Evolutionary conservation across 2,888 invertebrate species (phyloP).

Genomic region (Drosophila formosana): DNA sequence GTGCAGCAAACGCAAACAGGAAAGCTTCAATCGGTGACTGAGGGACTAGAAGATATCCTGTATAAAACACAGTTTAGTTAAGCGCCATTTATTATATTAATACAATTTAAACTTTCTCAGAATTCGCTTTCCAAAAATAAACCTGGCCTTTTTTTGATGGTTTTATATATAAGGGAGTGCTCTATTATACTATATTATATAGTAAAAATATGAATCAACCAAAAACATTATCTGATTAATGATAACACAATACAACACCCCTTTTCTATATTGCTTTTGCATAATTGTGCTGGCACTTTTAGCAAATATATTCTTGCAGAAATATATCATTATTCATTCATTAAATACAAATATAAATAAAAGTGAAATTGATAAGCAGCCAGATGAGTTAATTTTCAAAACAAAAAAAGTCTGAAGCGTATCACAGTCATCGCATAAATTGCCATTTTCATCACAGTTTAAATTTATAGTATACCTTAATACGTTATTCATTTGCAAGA

Average conservation of each 20-base stretch:
- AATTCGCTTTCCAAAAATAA: too few species aligned
- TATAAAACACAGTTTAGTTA: background rate
- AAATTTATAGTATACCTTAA: background rate
- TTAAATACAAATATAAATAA: background rate
- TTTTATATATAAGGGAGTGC: too few species aligned
- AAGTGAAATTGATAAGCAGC: background rate
- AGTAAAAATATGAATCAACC: too few species aligned
- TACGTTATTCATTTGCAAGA: background rate
- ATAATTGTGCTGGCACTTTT: background rate
- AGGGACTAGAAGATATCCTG: constrained; percentile 1
- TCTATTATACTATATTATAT: too few species aligned
- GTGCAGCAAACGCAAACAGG: constrained; percentile 2
- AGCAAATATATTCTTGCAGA: background rate
- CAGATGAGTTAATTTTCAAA: background rate
- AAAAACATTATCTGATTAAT: too few species aligned
- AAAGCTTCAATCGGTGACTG: background rate
- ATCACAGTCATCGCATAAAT: background rate
- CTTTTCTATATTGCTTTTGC: background rate
- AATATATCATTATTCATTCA: too few species aligned
- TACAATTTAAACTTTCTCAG: background rate
- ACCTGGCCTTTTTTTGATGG: too few species aligned
- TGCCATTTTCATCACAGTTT: background rate
- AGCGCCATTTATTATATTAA: background rate
- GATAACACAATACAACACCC: background rate
- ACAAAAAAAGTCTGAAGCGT: background rate